These are phyloP conservation scores for Microplitis manilae DNA, from an alignment of 2,888 invertebrate species.

Conservation along the genomic window DNA sequence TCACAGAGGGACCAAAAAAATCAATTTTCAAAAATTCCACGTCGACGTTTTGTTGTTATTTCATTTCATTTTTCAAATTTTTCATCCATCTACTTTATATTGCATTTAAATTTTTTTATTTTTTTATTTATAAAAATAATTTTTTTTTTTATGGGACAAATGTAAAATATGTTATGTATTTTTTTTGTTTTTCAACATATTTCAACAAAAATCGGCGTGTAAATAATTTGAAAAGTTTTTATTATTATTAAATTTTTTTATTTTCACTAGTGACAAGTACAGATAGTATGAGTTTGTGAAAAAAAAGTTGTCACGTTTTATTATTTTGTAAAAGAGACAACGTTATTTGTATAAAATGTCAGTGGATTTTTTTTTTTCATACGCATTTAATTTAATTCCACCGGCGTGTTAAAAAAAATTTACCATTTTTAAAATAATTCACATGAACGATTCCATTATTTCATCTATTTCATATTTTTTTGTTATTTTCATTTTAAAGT, in stretches of 20 bases:
- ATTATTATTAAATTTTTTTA: neutral
- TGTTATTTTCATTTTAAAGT: neutral
- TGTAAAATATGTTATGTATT: neutral
- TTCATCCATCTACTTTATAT: neutral
- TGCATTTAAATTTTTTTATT: neutral
- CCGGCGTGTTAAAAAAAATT: neutral
- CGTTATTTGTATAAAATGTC: constrained; percentile 1
- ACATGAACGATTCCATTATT: neutral
- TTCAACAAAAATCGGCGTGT: neutral
- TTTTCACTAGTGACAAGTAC: neutral
- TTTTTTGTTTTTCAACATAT: neutral
- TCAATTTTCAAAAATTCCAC: neutral
- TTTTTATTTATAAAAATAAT: neutral
- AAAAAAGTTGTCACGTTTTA: neutral
- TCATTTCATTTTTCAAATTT: neutral
- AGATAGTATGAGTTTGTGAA: neutral
- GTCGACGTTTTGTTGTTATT: neutral
- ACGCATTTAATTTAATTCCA: neutral
- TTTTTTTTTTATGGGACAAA: neutral
- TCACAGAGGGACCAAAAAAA: neutral
- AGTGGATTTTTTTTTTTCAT: neutral
- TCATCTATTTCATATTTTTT: neutral
- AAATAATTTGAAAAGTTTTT: neutral
- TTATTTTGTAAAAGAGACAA: neutral
- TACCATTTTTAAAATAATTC: neutral